Base-by-base conservation (phyloP, 2,888 invertebrate genomes). In the Craniophora ligustri region DNA sequence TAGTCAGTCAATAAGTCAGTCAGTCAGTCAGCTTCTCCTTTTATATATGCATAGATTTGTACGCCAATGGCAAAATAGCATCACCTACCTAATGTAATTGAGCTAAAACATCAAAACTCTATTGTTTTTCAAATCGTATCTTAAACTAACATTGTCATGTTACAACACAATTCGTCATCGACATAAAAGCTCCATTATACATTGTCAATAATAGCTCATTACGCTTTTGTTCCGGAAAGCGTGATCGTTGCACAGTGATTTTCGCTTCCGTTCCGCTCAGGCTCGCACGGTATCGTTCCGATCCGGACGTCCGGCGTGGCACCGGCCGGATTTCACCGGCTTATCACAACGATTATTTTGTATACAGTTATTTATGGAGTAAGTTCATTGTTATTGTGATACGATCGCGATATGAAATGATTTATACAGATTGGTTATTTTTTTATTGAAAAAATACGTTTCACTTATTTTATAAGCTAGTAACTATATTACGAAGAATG, bases 301-400 rank as follows among this genome's bases (percentile, higher is more conserved):
- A 32, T 41, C 26, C 75, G 72, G 72, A 72, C 15, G 30, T 70
- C 67, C 67, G 60, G 14, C 44, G 42, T 39, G 49, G 35, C 53
- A 47, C 45, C 31, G 18, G 42, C 31, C 50, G 57, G 56, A 46
- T 16, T 34, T 18, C 40, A 28, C 34, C 23, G 8, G 44, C 69
- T 64, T 72, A 68, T 64, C 69, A 19, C 23, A 26, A 39, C 39
- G 46, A 51, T 68, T 68, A 59, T 60, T 53, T 30, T 45, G 30
- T 42, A 30, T 39, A 38, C 16, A 5, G 40, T 50, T 53, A 66
- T 65, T 59, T 62, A 48, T 48, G 23, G 21, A 35, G 34, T 63
- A 32, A 45, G 11, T 48, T 47, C 23, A 62, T 19, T 62, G 47
- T 47, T 62, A 32, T 36, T 32, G 26, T 10, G 16, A 11, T 4